Base-by-base conservation (phyloP, 2,888 invertebrate genomes). In the Caenorhabditis wallacei region DNA sequence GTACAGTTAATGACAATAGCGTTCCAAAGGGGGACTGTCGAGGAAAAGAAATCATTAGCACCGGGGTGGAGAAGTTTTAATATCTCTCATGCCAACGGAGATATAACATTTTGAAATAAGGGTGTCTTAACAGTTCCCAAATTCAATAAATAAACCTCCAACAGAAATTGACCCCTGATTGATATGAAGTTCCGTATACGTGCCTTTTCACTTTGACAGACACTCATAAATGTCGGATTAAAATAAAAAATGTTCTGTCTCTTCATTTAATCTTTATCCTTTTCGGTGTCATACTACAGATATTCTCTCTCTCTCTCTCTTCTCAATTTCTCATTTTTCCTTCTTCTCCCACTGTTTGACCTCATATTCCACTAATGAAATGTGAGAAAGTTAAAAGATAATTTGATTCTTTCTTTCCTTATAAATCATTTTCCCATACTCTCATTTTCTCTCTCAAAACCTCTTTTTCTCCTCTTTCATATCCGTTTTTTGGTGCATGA, bases 401-500 rank as follows among this genome's bases (percentile, higher is more conserved):
- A 46, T 1, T n/a, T 30, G 30, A 30, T 30, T 30, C 30, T 8
- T 30, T 30, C 8, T 30, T 8, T 3, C 3, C 3, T 8, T 30
- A 30, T 30, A 3, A 20, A 35, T 35, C 56, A 56, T 18, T 35
- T 56, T 35, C 35, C 16, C 37, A 18, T 40, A 11, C 10, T 13
- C 18, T 22, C 68, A 18, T 24, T 18, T 13, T 40, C 40, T 59
- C 59, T 30, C 30, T 30, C 8, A 30, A 30, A 30, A 24, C 24
- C 24, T 40, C 22, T 40, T 40, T 26, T 10, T 63, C 46, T 46
- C n/a, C 13, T n/a, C 20, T 16, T 48, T 18, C 18, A 43, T 43
- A 43, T 63, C 48, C 53, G 53, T 48, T 51, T 72, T 64, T 64
- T 74, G 74, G 74, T 74, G 74, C 74, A 74, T 72, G 37, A 66